A percentile compares a stretch with the other conserved stretches of the same genome.
phyloP scores from a whole-genome alignment of 2,888 invertebrate genomes.

The Stenchaetothrips biformis region DNA sequence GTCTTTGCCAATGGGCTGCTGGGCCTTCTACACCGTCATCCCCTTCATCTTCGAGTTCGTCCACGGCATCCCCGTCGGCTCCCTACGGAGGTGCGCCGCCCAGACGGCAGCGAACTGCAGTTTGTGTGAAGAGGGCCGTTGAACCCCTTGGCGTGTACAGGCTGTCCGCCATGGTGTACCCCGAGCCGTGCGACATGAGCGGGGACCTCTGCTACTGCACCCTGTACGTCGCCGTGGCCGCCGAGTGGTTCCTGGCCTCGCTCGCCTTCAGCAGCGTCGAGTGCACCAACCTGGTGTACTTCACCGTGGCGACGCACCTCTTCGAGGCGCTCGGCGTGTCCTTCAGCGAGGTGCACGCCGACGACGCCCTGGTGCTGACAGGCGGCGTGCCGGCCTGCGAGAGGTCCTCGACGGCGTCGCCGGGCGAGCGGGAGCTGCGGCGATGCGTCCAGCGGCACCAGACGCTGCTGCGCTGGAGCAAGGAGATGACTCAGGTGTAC shows the following conservation, averaged over 20 bases:
- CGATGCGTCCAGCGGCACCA: neutral
- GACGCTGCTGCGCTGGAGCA: constrained; percentile 10
- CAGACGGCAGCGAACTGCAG: too few relatives aligned
- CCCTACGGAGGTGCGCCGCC: neutral
- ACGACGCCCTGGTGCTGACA: neutral
- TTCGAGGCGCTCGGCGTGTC: neutral
- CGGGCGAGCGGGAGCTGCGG: neutral
- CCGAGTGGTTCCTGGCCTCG: neutral
- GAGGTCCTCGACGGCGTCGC: neutral
- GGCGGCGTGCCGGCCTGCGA: neutral
- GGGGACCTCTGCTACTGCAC: neutral
- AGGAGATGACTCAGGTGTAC: neutral
- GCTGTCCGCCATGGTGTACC: constrained; percentile 10
- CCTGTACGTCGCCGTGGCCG: neutral
- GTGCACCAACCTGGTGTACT: constrained; percentile 14
- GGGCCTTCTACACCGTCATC: neutral
- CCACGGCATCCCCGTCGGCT: neutral
- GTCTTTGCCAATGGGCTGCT: neutral
- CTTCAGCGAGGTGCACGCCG: neutral
- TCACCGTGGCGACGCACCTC: neutral
- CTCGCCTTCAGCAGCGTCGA: constrained; percentile 5
- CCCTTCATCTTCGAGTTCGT: constrained; percentile 4
- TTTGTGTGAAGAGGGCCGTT: too few relatives aligned
- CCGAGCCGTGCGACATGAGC: neutral
- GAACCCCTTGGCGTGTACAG: neutral